These are phyloP conservation scores for Dilophus febrilis DNA, from an alignment of 2,888 invertebrate species.

Conservation along the genomic window DNA sequence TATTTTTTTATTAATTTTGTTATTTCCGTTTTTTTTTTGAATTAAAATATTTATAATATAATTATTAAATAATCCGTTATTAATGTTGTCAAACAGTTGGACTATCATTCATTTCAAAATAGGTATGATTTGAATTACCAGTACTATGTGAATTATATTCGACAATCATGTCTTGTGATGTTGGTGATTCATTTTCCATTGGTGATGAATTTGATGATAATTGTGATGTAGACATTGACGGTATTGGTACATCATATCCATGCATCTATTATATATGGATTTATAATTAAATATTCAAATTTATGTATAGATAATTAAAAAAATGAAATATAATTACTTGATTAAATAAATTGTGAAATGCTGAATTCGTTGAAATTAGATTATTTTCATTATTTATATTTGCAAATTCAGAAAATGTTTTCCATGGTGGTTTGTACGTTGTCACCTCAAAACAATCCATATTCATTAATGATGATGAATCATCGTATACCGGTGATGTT, in stretches of 20 bases:
- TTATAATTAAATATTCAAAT: slow-evolving; percentile 4
- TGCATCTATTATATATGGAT: slow-evolving; percentile 70
- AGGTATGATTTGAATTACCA: too few relatives aligned
- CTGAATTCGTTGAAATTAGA: slow-evolving; percentile 72
- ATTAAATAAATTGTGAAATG: slow-evolving; percentile 91
- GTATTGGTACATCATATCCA: slow-evolving; percentile 65
- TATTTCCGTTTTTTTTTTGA: too few relatives aligned
- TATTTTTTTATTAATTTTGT: too few relatives aligned
- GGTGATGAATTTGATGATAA: too few relatives aligned
- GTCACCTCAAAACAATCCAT: slow-evolving; percentile 54
- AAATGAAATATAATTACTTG: slow-evolving; percentile 47
- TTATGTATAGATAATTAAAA: slow-evolving; percentile 1
- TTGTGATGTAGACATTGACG: too few relatives aligned
- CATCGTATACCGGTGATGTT: slow-evolving; percentile 80
- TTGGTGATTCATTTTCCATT: too few relatives aligned
- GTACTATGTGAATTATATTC: too few relatives aligned
- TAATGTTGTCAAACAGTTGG: too few relatives aligned
- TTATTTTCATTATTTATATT: slow-evolving; percentile 60
- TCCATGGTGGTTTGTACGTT: slow-evolving; percentile 95
- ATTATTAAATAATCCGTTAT: too few relatives aligned
- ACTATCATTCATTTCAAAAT: too few relatives aligned
- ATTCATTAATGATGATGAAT: slow-evolving; percentile 70
- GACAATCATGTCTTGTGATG: too few relatives aligned
- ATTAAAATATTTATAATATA: too few relatives aligned
- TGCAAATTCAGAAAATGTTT: slow-evolving; percentile 89